Base-by-base conservation (phyloP, 2,888 invertebrate species). In the Himalopsyche tibetana region DNA sequence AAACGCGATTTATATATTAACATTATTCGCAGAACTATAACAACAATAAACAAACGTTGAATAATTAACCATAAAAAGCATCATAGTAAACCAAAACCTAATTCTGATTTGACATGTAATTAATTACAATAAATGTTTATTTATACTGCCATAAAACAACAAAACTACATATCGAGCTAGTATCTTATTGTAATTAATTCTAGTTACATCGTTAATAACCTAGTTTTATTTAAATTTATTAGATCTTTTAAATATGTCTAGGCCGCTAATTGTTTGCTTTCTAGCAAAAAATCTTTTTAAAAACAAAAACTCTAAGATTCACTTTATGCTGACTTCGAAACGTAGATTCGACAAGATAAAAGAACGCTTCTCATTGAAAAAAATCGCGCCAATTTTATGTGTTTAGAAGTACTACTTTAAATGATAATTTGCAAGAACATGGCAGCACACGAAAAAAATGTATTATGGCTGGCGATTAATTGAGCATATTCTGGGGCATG, bases 361-460 rank as follows among this genome's bases (percentile, higher is more conserved):
- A 19, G 19, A 63, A 63, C 63, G 15, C n/a, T 63, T 19, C 19
- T 63, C 8, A 19, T 5, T 19, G n/a, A 51, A 19, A 63, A 63
- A 63, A 63, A 63, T 19, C 19, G 63, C 63, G 63, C 63, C 63
- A 63, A 63, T 63, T 63, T 63, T 28, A 63, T 63, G 19, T 63
- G 2, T 63, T 2, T 63, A 63, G 8, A 19, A 63, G 56, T 56
- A 63, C n/a, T 11, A 28, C 28, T 63, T 63, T 56, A 6, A 56
- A 56, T 56, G n/a, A 56, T 56, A 56, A 56, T 56, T 56, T 56
- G 56, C n/a, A 56, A 56, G 56, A 56, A 56, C 56, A 56, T 56
- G 56, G 56, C n/a, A 63, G 5, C 63, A 28, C 19, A 63, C 9
- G 4, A 19, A 63, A 63, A 56, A 63, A 63, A 63, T 63, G 63